Conservation (phyloP, 2,113 vertebrate genomes). For the Nothoprocta pentlandii region DNA sequence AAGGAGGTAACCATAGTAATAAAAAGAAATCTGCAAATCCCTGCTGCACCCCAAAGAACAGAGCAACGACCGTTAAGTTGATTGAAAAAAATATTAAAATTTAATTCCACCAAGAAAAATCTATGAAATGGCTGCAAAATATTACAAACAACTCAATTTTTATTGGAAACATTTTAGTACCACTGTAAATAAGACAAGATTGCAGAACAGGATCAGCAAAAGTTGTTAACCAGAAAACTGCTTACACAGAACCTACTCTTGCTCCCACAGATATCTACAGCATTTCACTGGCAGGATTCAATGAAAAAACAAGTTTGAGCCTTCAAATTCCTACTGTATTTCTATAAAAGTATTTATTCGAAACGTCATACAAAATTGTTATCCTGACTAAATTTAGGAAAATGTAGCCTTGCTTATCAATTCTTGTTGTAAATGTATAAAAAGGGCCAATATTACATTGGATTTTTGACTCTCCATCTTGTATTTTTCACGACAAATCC, state of each 20-base stretch:
- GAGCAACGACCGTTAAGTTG: neutral
- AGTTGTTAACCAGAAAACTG: neutral
- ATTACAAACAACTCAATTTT: neutral
- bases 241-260: neutral
- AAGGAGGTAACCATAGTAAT: neutral
- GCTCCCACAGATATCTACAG: neutral
- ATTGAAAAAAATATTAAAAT: neutral
- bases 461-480: neutral
- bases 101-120: conserved; percentile 3
- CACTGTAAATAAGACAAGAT: neutral
- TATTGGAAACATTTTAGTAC: conserved; percentile 34
- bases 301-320: neutral
- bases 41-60: neutral
- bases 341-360: neutral
- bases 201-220: neutral
- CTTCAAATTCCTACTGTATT: neutral
- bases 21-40: neutral
- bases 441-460: neutral
- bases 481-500: neutral
- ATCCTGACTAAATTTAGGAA: neutral
- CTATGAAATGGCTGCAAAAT: neutral
- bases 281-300: neutral
- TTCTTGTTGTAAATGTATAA: neutral
- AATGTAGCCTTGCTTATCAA: neutral
- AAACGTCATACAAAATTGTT: neutral